phyloP scores from a whole-genome alignment of 1,140 invertebrate species.

The Dryas iulia region DNA sequence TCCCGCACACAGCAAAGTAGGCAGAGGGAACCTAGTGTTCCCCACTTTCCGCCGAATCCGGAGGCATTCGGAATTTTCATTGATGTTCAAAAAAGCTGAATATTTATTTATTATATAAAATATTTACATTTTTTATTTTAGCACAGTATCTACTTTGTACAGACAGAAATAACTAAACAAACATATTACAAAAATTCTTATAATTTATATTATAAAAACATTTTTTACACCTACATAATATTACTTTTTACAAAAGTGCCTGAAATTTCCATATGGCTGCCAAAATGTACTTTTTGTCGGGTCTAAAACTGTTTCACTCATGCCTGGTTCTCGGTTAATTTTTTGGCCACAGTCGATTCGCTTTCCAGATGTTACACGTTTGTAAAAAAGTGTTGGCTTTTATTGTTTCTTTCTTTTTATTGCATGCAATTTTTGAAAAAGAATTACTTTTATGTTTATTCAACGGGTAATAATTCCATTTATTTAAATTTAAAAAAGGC shows the following conservation, averaged over 20 bases:
- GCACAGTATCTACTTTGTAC: no score
- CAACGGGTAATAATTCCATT: no score
- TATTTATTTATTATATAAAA: no score
- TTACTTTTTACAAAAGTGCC: not conserved
- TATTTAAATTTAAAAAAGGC: no score
- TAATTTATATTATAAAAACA: not conserved
- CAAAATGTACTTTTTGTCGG: conserved; percentile 6
- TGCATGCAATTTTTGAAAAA: not conserved
- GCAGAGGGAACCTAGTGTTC: no score
- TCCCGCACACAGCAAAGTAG: no score
- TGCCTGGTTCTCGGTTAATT: conserved; percentile 12
- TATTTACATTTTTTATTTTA: no score
- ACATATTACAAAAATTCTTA: not conserved
- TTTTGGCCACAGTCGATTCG: conserved; percentile 14
- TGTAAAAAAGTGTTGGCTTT: conserved; percentile 7
- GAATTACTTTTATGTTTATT: not conserved
- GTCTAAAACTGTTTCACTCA: conserved; percentile 6
- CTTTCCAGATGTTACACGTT: conserved; percentile 17
- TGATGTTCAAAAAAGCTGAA: no score
- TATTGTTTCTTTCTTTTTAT: conserved; percentile 4
- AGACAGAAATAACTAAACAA: no score
- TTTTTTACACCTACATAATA: not conserved
- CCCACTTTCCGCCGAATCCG: no score
- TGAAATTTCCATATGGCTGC: not conserved
- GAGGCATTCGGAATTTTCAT: no score